Evolutionary conservation across 2,797 vertebrate genomes (phyloP), one percentile per base, ranked within the genome.

Genomic region (Bovichtus diacanthus): DNA sequence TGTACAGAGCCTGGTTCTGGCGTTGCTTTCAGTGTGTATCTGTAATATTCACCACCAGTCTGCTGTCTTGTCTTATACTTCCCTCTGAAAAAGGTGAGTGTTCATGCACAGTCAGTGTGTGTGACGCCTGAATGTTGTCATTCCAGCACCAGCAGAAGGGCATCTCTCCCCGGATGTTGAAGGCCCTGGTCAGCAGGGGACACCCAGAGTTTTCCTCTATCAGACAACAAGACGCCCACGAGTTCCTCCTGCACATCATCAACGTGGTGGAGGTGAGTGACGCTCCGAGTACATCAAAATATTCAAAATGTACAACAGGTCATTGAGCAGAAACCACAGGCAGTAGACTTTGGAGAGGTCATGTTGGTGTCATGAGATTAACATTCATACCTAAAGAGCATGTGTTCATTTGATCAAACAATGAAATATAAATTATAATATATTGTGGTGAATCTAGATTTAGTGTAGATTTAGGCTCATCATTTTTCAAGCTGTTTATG

Each of bases 171-270:
- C 94, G 92, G 70, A 99, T 99, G 98, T 94, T 99, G 81, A 99
- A 99, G 83, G 91, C 97, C 50, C 94, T 99, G 75, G 95, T 97
- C 81, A 97, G 97, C 88, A 97, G 96, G 90, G 97, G 95, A 43
- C 97, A 99, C 81, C 95, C 96, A 0, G 98, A 99, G 89, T 99
- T 99, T 91, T 98, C 97, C 41, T 99, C 98, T n/a, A 98, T 94
- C 25, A 95, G 98, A 86, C 98, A 99, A 82, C 98, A 99, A 81
- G 98, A 99, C 0, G 97, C 97, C 23, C 96, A 97, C 1, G 98
- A 99, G 76, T 97, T 99, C 90, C 94, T 99, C 76, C 72, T 97
- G 77, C 97, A 99, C 83, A 84, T 99, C 54, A 95, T 99, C 87
- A 98, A 97, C 88, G 92, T 96, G 34, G 96, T 98, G 64, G 98